Evolutionary conservation across 2,888 invertebrate species (phyloP), one percentile per base, ranked within the genome.

Genomic region (Lymantria monacha): DNA sequence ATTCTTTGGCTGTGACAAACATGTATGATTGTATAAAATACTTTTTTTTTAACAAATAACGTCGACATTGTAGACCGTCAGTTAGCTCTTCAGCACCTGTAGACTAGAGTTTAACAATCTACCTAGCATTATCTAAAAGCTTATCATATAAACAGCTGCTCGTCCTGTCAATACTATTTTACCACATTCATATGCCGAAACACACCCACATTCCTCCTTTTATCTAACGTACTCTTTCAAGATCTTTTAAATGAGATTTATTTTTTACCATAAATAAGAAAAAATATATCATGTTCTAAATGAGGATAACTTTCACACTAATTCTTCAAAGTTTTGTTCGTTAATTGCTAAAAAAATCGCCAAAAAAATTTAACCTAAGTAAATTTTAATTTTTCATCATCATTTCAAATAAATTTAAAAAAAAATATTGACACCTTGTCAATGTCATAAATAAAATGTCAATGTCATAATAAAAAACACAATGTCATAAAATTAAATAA

Each of bases 41-140:
- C 43, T 30, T 48, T 58, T 30, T 48, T 58, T 53, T 41, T 46
- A 57, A 62, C 48, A 48, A 48, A 60, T 55, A 22, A 22, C 22
- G 3, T 22, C 50, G 47, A 55, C 48, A 50, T 58, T 55, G 69
- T 76, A 76, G 75, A 76, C 69, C 73, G 69, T 76, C 69, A 66
- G 59, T 73, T 69, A 66, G 66, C 67, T 69, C 62, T 58, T 67
- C 81, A 87, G 88, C 88, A 88, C 87, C 87, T 74, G 79, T 74
- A 78, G 89, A 89, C 88, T 88, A 89, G 87, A 88, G 74, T 75
- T 70, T 67, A 72, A 66, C 73, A 71, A 76, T 74, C 78, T 81
- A 83, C 76, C 76, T 83, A 83, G 77, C 76, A 77, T 76, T 82
- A 73, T 59, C 77, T 84, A 83, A 47, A 87, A 85, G 85, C 85